Base-by-base conservation (phyloP, 2,113 vertebrate genomes). In the Suricata suricatta region DNA sequence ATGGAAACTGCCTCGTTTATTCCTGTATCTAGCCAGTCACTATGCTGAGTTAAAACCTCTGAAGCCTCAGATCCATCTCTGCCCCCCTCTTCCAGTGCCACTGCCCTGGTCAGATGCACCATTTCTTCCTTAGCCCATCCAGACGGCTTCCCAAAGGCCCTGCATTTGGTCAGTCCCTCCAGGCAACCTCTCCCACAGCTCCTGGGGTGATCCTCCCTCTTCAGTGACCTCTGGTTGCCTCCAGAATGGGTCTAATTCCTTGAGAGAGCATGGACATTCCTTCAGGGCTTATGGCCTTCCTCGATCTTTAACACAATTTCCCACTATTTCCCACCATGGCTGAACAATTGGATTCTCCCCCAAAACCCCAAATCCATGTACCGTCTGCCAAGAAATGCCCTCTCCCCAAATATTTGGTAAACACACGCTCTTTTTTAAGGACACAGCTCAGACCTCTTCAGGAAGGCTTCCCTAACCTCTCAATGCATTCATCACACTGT, bases 351-450 rank as follows among this genome's bases (percentile, higher is more conserved):
- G 29, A 88, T 69, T 76, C 91, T 85, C 50, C 64, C 3, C 12
- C 69, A 27, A 83, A 69, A 79, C 64, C 4, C 69, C 38, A 83
- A 69, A 83, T 66, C 66, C 71, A 68, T 60, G 47, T 41, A 82
- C 23, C 89, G 35, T 80, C 60, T 79, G 57, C 71, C 69, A 92
- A 87, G 92, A 95, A 86, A 86, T 83, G 38, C 68, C 74, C 93
- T 76, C 52, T 92, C 27, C 31, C 68, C 64, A 84, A 95, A 93
- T 38, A 63, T 10, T 21, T 68, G 63, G 80, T 38, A 33, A 86
- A 72, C 27, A n/a, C 38, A 64, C 3, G 10, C 66, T 89, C n/a
- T 74, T 94, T 94, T 63, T 57, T 8, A 63, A 94, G 85, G 64
- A 15, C 29, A 57, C 31, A n/a, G 44, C 38, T 72, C 74, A 38